Base-by-base conservation (phyloP, 2,888 invertebrate genomes). In the Lapara coniferarum region DNA sequence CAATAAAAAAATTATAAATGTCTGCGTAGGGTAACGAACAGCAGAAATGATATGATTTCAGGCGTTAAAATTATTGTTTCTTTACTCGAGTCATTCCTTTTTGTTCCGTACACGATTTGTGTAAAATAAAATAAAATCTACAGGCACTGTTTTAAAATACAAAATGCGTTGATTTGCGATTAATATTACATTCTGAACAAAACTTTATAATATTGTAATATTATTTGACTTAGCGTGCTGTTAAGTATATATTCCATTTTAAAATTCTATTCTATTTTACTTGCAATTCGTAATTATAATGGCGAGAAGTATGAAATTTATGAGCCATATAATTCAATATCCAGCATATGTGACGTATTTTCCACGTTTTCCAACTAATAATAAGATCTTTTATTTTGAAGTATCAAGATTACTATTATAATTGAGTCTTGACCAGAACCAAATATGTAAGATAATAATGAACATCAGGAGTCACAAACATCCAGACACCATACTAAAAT, bases 311-410 rank as follows among this genome's bases (percentile, higher is more conserved):
- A 63, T 37, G 16, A 44, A 68, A 53, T 63, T 68, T 68, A 68
- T n/a, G 53, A 53, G 68, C 68, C 30, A 68, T 68, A 59, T 59
- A 59, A 68, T 59, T 68, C 51, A 68, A 68, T 68, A 52, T 44
- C 19, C 8, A 55, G 16, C 53, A 55, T 16, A 55, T 6, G 16
- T 55, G 7, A 55, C 5, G 53, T 10, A 16, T 46, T 10, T 46
- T 49, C 16, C 46, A 19, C 46, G 58, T 19, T 56, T 59, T 46
- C 44, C 46, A 59, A 59, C 14, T 44, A 37, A 44, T 3, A 30
- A 59, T 37, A 57, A 37, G 14, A 37, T n/a, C 7, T 44, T n/a
- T 59, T n/a, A 44, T 59, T 59, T 16, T 10, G n/a, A n/a, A n/a
- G 5, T n/a, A 52, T 6, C n/a, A 37, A 37, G 25, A 25, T 25